Evolutionary conservation across 2,888 invertebrate species (phyloP), one percentile per base, ranked within the genome.

Genomic region (Andrena bicolor): DNA sequence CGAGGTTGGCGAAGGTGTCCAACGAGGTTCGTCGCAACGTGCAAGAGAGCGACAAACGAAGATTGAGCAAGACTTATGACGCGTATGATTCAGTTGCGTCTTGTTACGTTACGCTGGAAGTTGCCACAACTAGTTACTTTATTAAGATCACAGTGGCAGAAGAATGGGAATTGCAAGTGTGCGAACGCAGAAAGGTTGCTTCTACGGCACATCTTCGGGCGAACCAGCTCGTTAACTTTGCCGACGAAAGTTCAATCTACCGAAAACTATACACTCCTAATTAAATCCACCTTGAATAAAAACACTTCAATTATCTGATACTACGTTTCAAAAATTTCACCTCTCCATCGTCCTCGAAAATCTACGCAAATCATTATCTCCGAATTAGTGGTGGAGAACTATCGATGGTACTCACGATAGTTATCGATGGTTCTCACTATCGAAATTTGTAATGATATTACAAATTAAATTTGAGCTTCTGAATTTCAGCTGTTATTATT

Each of bases 91-190:
- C 73, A 51, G 61, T 41, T 64, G 65, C 48, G 28, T 32, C 58
- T 48, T 61, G 69, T 83, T 83, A 74, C 83, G 77, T 77, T 83
- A 74, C 41, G 35, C 61, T 83, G 83, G 83, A 83, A 82, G 83
- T 83, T 82, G 77, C 82, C 61, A 82, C 82, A 83, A 82, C 82
- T 56, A 35, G 82, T 61, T 76, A 53, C 76, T 76, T 83, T 83
- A 83, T 82, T 81, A 83, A 70, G 77, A 83, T 74, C 83, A 69
- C 49, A 30, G 56, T 56, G 48, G 32, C 2, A 49, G 69, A 80
- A 81, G 82, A 83, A 83, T 83, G 66, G 66, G 66, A 51, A 66
- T 82, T 76, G 56, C 70, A 76, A 60, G 32, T 81, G 76, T 74
- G 82, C 73, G 83, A 83, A 70, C 53, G 32, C 58, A 41, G 51